A percentile compares a stretch with the other conserved stretches of the same genome.
Conservation (phyloP, 2,888 invertebrate genomes). For the Melinopterus prodromus region DNA sequence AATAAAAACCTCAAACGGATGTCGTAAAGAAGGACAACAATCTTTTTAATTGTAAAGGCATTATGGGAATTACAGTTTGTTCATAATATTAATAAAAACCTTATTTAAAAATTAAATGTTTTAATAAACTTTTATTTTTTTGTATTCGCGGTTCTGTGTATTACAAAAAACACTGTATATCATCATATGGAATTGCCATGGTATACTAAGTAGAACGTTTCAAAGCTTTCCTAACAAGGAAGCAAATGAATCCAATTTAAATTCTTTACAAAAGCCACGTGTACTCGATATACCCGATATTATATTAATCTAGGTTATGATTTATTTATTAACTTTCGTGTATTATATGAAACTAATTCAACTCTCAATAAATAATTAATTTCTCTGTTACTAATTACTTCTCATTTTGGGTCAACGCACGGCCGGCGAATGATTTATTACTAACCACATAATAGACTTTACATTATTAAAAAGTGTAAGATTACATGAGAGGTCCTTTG, state of each 20-base stretch:
- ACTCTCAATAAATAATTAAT: neutral
- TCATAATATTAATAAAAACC: too few species aligned
- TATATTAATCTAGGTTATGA: neutral
- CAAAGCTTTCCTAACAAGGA: neutral
- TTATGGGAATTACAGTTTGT: too few species aligned
- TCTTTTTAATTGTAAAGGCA: too few species aligned
- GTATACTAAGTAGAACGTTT: neutral
- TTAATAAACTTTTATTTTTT: too few species aligned
- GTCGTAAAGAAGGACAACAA: too few species aligned
- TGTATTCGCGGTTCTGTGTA: too few species aligned
- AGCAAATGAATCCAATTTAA: neutral
- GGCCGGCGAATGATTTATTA: neutral
- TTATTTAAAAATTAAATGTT: too few species aligned
- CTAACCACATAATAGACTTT: neutral
- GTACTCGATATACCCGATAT: neutral
- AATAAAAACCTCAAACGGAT: too few species aligned
- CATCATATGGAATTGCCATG: too few species aligned
- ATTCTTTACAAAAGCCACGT: neutral
- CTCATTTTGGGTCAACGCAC: neutral
- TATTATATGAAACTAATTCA: neutral
- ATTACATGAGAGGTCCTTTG: neutral
- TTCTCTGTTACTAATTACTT: neutral
- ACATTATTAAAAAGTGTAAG: neutral
- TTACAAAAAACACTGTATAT: too few species aligned
- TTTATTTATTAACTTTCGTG: neutral